Base-by-base conservation (phyloP, 2,888 invertebrate species). In the Amiota mariae region DNA sequence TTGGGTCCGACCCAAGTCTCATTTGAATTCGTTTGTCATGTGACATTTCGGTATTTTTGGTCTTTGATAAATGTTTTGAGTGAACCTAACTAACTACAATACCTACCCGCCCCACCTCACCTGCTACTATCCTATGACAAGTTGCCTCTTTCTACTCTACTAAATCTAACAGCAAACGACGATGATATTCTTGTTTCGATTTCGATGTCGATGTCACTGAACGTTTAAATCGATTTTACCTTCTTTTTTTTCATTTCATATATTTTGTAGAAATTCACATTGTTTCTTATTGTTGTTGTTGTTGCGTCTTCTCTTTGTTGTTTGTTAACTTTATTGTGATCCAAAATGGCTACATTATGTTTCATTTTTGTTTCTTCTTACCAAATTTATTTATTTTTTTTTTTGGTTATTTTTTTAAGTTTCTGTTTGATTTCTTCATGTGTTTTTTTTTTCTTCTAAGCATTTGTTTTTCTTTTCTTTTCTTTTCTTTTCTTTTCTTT, bases 301-400 rank as follows among this genome's bases (percentile, higher is more conserved):
- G 71, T 72, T 63, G 57, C 57, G 36, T 78, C 74, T 72, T 76
- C 73, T 76, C 79, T 71, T 75, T 79, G 70, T 77, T 76, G 77
- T 85, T 84, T 84, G 76, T 84, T 78, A 77, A 79, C 76, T 77
- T 81, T 79, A 81, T 85, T 84, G 79, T 81, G 80, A 80, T 79
- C 78, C 85, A 86, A 84, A 84, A 86, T 85, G 84, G 87, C 87
- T 84, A 85, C 79, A 84, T 84, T 85, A 78, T 86, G 80, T 84
- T 76, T 74, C 75, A 71, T 74, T 76, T 76, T 74, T 71, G 72
- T 71, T 75, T 72, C 24, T 24, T 24, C 3, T 24, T n/a, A n/a
- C 24, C 24, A 24, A n/a, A n/a, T n/a, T 72, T 75, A 74, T 67
- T 74, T n/a, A 49, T 54, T 77, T 8, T 72, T 77, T 63, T 72